Conservation (phyloP, 92 coral and sea anemone species). For the Muricea muricata region DNA sequence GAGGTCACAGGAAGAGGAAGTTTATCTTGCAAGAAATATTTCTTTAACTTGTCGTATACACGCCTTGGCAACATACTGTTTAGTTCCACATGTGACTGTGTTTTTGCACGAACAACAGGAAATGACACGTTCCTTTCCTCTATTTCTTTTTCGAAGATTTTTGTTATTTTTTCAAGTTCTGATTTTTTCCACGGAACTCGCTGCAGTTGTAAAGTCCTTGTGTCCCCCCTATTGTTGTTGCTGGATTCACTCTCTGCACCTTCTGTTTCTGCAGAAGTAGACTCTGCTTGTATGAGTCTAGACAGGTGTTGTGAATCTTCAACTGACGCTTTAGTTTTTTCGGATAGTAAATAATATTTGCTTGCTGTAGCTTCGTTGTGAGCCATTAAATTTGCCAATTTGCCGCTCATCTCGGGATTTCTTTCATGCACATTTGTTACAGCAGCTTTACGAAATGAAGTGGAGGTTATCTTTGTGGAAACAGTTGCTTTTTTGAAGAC, state of each 20-base stretch:
- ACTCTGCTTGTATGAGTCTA: too few relatives aligned
- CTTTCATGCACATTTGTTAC: conserved; percentile 56
- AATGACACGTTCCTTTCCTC: background rate
- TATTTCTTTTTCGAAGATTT: conserved; percentile 29
- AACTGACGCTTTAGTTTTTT: conserved; percentile 52
- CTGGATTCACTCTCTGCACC: background rate
- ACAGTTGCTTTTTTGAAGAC: conserved; percentile 62
- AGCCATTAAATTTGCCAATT: conserved; percentile 67
- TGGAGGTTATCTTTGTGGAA: conserved; percentile 39
- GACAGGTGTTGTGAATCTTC: too few relatives aligned
- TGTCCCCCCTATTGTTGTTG: too few relatives aligned
- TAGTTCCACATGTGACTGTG: too few relatives aligned
- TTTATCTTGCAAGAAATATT: background rate
- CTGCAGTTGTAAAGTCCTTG: background rate
- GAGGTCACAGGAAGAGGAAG: background rate
- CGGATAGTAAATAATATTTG: conserved; percentile 14
- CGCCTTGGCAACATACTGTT: conserved; percentile 14
- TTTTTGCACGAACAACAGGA: background rate
- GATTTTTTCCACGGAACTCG: conserved; percentile 26
- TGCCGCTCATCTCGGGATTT: conserved; percentile 41
- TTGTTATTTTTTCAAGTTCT: conserved; percentile 9
- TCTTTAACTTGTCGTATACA: conserved; percentile 46
- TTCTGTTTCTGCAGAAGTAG: background rate
- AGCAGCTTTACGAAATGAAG: conserved; percentile 56
- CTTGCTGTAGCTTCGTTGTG: conserved; percentile 61